Conservation (phyloP, 1,140 invertebrate species). For the Papilio machaon region DNA sequence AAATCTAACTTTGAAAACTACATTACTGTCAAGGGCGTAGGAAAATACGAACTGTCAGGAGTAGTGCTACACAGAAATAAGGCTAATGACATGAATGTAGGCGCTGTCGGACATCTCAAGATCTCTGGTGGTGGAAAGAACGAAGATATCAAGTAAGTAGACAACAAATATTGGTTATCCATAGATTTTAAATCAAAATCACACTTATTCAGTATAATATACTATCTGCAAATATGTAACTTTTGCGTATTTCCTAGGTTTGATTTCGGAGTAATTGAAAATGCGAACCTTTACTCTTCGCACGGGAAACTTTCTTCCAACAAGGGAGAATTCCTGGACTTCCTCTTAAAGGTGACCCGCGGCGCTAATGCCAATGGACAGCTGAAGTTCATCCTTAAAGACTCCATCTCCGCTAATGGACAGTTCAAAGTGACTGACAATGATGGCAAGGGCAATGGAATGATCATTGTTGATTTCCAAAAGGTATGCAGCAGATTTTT, state of each 20-base stretch:
- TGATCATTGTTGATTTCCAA: slow-evolving; percentile 79
- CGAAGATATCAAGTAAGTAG: slow-evolving; percentile 82
- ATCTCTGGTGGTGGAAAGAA: slow-evolving; percentile 70
- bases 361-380: slow-evolving; percentile 76
- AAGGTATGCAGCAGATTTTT: slow-evolving; percentile 61
- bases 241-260: slow-evolving; percentile 69
- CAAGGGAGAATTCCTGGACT: slow-evolving; percentile 82
- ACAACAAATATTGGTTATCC: not conserved
- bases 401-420: slow-evolving; percentile 81
- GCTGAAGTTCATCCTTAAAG: slow-evolving; percentile 81
- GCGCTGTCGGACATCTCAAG: slow-evolving; percentile 75
- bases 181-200: not conserved
- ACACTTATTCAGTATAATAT: not conserved
- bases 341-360: slow-evolving; percentile 74
- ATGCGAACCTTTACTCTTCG: slow-evolving; percentile 79
- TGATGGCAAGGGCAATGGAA: slow-evolving; percentile 83
- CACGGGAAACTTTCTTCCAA: slow-evolving; percentile 79
- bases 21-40: slow-evolving; percentile 83
- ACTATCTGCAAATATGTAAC: slow-evolving; percentile 37
- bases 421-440: slow-evolving; percentile 82
- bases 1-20: slow-evolving; percentile 85
- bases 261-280: slow-evolving; percentile 80
- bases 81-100: slow-evolving; percentile 82
- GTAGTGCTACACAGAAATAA: slow-evolving; percentile 81
- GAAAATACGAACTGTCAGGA: slow-evolving; percentile 85